Evolutionary conservation across 2,888 invertebrate species (phyloP), one percentile per base, ranked within the genome.

Genomic region (Petrolisthes manimaculis): DNA sequence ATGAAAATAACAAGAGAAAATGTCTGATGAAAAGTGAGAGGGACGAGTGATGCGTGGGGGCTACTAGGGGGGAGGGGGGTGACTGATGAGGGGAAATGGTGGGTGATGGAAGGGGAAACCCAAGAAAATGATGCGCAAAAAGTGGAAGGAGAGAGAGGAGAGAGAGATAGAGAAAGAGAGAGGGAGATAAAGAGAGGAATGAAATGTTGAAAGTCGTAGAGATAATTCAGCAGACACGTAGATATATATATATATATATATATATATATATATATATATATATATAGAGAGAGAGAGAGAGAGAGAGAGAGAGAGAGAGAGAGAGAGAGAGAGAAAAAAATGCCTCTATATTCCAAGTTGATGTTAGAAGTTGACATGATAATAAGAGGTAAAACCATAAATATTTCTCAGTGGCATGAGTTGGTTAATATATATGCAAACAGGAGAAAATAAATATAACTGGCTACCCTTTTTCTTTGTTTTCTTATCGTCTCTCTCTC

Each of bases 291-390:
- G n/a, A n/a, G n/a, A n/a, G n/a, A n/a, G n/a, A n/a, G n/a, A n/a
- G n/a, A n/a, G n/a, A n/a, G 18, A 71, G 18, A 21, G 18, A 14
- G 18, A 18, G 74, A 4, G 18, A 2, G 21, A 74, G 74, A 2
- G 74, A 74, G 74, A 18, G 21, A 18, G 74, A 9, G 74, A 74
- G 74, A 74, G 74, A 74, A 74, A 74, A 74, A 74, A 24, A 24
- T 12, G 18, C 6, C 24, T 24, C 24, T 74, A 74, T 74, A 24
- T 24, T 74, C 21, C n/a, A n/a, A 24, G 2, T 14, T 61, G 14
- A 14, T 61, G 8, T 8, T 61, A 12, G 67, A 12, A 12, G 9
- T 61, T 61, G 67, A 12, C 14, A 14, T 61, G 8, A 14, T 61
- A 14, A 14, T 61, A 12, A 12, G 67, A 12, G 8, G 67, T 61